phyloP scores from a whole-genome alignment of 2,113 vertebrate genomes.

The Sinocyclocheilus anshuiensis region DNA sequence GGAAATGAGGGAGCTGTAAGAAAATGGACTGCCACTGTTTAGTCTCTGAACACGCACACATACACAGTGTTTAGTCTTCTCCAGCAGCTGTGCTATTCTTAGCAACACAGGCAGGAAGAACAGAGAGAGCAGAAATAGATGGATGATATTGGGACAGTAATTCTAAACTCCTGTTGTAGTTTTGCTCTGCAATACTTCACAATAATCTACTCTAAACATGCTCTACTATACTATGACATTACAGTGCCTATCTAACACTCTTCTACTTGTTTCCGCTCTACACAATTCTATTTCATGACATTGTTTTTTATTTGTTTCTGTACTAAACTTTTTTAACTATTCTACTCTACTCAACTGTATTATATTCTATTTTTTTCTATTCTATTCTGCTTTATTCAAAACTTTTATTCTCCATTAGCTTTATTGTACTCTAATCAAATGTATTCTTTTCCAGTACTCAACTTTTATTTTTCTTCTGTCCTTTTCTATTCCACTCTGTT shows the following conservation, averaged over 20 bases:
- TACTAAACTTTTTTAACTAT: background rate
- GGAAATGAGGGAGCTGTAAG: conserved; percentile 54
- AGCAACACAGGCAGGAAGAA: conserved; percentile 40
- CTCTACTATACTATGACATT: background rate
- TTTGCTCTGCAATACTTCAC: background rate
- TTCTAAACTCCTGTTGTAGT: conserved; percentile 7
- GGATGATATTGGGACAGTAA: background rate
- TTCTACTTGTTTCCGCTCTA: background rate
- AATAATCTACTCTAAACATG: background rate
- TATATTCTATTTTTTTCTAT: background rate
- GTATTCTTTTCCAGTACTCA: background rate
- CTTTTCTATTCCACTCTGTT: background rate
- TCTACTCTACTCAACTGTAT: background rate
- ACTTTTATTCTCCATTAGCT: background rate
- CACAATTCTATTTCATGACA: background rate
- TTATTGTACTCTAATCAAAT: background rate
- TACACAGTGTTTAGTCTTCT: conserved; percentile 47
- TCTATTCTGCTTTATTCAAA: background rate
- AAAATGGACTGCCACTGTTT: conserved; percentile 53
- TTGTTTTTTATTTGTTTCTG: background rate
- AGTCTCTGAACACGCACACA: conserved; percentile 32
- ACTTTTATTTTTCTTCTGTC: background rate
- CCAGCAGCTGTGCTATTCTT: conserved; percentile 53
- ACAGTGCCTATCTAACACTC: background rate
- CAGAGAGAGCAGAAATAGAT: conserved; percentile 28